Base-by-base conservation (phyloP, 2,797 vertebrate genomes). In the Enteromius unitaeniatus region DNA sequence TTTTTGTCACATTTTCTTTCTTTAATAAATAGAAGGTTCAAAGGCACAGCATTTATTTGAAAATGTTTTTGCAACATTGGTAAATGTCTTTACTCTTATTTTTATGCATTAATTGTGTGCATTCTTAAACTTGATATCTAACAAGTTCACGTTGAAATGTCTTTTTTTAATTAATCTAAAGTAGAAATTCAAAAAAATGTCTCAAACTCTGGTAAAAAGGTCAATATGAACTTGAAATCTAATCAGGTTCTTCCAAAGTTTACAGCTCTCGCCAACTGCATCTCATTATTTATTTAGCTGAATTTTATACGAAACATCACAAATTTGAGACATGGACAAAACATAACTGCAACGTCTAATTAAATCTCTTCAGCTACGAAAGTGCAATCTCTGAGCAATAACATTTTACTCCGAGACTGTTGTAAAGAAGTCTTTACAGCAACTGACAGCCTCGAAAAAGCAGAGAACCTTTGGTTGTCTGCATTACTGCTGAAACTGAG, bases 401-500 rank as follows among this genome's bases (percentile, higher is more conserved):
- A 42, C 42, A 51, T 21, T 80, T 60, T 26, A 14, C 64, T 78
- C 23, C 2, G 40, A 51, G n/a, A 73, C 42, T 28, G n/a, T 53
- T 42, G 67, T 49, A 83, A 83, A 68, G 51, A 58, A 68, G 49
- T 42, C 34, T 76, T 79, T 74, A 58, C 17, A 37, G 51, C 70
- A 26, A 58, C 14, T 58, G 49, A 81, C 28, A 19, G 37, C 26
- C 79, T 40, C 26, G 10, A 19, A 42, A 70, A 58, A 79, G 47
- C 19, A 47, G 10, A 70, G 60, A 79, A 60, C 72, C 73, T 76
- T 69, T 80, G 58, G 89, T 86, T 76, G 78, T 70, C 82, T 87
- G 81, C 83, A 78, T 47, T 23, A 84, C 74, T 86, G 69, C 79
- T 88, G 87, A 93, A 89, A 91, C 90, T 69, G 86, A 90, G 90